These are phyloP conservation scores for Fratercula arctica DNA, from an alignment of 2,797 vertebrate genomes.

Conservation along the genomic window DNA sequence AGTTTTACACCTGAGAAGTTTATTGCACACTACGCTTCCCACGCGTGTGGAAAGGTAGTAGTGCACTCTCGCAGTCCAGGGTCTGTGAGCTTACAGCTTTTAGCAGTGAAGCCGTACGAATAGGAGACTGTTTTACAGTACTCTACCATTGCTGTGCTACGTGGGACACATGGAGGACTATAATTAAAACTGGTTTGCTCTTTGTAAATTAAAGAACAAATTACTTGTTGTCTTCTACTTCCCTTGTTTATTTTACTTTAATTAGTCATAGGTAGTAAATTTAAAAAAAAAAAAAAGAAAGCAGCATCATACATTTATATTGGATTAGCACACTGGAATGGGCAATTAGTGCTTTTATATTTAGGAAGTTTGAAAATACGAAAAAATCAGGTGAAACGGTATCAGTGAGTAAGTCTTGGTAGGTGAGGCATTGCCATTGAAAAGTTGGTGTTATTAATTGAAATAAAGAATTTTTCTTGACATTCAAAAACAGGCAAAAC, in stretches of 20 bases:
- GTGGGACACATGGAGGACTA: no score
- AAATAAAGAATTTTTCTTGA: neutral
- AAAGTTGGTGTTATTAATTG: neutral
- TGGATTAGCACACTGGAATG: neutral
- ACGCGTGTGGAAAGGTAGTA: neutral
- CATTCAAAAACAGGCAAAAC: neutral
- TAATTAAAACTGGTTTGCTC: neutral
- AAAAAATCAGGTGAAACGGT: neutral
- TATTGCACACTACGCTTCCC: neutral
- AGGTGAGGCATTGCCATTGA: neutral
- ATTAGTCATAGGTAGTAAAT: neutral
- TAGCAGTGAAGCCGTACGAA: neutral
- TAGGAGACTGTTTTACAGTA: neutral
- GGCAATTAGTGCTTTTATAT: neutral
- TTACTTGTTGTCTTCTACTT: neutral
- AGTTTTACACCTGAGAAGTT: neutral
- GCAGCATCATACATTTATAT: neutral
- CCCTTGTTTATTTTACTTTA: neutral
- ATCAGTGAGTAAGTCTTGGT: neutral
- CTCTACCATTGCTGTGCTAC: neutral
- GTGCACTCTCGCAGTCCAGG: accelerated
- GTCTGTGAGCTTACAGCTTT: neutral
- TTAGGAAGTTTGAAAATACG: neutral
- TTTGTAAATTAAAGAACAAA: neutral
- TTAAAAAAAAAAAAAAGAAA: neutral